Evolutionary conservation across 2,113 vertebrate genomes (phyloP), one percentile per base, ranked within the genome.

Genomic region (Lontra canadensis): DNA sequence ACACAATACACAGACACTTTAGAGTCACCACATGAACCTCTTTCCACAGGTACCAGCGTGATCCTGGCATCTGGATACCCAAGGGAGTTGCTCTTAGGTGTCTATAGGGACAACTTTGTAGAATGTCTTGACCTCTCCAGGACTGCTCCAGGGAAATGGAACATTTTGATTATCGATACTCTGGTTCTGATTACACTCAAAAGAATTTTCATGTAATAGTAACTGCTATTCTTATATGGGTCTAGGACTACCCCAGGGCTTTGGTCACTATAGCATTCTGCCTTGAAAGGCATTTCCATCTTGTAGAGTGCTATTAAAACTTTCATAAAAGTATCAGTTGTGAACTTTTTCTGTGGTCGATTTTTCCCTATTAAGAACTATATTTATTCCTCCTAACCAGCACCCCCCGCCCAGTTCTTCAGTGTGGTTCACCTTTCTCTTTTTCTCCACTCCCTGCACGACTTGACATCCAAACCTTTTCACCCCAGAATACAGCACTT

Each of bases 21-120:
- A 57, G 83, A 88, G 82, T 87, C 63, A 65, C n/a, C 44, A 57
- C 34, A 92, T 47, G 76, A 71, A 73, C 42, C 67, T 88, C 44
- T 85, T 86, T 44, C 71, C 84, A 97, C 74, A 83, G 88, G 80
- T 69, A 57, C 67, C 42, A 71, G 34, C 12, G 17, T 86, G 94
- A 92, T 39, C 59, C 78, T 84, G 69, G 63, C 39, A 84, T 67
- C 63, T 85, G 82, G 85, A 95, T 29, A 81, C 18, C 52, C 61
- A 69, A 76, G 57, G 76, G 90, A 69, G 42, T 81, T 71, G 67
- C 44, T 65, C 4, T 0, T 11, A 26, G 61, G 47, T 47, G 57
- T 89, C 44, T 49, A 4, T 44, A 25, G 65, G 81, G 65, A 87
- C 17, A n/a, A 31, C 39, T 81, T 10, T 31, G n/a, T 42, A 21